These are phyloP conservation scores for Brachyopa scutellaris DNA, from an alignment of 2,888 invertebrate species.

Conservation along the genomic window DNA sequence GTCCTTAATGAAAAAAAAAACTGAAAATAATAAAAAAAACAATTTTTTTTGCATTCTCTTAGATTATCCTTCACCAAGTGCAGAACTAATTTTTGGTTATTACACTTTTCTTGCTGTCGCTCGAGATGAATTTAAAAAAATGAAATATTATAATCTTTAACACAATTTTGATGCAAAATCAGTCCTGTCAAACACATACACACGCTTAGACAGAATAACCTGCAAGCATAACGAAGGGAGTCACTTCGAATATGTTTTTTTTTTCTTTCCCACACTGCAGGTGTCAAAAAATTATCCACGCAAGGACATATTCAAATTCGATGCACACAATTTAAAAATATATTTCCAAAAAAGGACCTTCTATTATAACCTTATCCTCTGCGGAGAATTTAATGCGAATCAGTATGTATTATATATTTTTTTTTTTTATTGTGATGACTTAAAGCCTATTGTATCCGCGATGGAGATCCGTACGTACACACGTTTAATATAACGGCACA, in stretches of 20 bases:
- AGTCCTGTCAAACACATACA: slow-evolving; percentile 33
- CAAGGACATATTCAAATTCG: slow-evolving; percentile 11
- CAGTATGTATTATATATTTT: slow-evolving; percentile 21
- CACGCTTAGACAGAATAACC: slow-evolving; percentile 27
- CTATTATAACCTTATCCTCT: slow-evolving; percentile 20
- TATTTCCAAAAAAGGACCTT: slow-evolving; percentile 39
- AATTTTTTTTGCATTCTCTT: slow-evolving; percentile 13
- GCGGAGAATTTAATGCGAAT: slow-evolving; percentile 11
- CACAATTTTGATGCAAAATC: slow-evolving; percentile 36
- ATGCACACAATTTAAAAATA: neutral
- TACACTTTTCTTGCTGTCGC: neutral
- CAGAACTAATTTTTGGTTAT: neutral
- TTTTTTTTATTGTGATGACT: slow-evolving; percentile 52
- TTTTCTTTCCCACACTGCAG: slow-evolving; percentile 17
- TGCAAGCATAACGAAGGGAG: slow-evolving; percentile 15
- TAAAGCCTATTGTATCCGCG: slow-evolving; percentile 56
- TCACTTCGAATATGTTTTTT: neutral
- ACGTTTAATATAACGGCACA: slow-evolving; percentile 80
- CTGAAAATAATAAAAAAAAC: neutral
- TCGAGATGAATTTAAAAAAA: neutral
- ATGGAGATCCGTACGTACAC: slow-evolving; percentile 75
- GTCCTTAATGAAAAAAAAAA: slow-evolving; percentile 75
- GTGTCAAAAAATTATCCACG: slow-evolving; percentile 6
- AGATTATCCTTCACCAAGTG: slow-evolving; percentile 35
- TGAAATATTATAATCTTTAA: too few relatives aligned